Evolutionary conservation across 2,888 invertebrate genomes (phyloP), one percentile per base, ranked within the genome.

Genomic region (Anorthoa munda): DNA sequence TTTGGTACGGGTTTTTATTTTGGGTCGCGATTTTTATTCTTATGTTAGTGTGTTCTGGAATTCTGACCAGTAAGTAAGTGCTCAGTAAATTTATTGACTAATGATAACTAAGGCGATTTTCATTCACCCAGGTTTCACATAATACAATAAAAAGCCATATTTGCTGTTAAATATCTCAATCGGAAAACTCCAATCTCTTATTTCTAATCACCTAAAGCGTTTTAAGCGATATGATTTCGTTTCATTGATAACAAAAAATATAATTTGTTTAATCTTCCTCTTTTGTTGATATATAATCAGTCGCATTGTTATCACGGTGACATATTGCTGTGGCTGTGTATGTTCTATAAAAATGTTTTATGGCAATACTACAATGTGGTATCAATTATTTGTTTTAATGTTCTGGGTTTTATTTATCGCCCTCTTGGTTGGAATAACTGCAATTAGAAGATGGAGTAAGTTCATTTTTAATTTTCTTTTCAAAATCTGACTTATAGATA

Each of bases 321-420:
- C 12, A 58, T 53, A 65, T 67, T 51, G 26, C 39, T 50, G 60
- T 21, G 50, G 21, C 9, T 51, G 58, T 63, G 58, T 4, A n/a
- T 55, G 55, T 61, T 51, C 11, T 23, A 2, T 12, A 4, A 75
- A 67, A 65, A 81, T 81, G 81, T 39, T 71, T 21, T 0, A 0
- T 5, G 23, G 1, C 11, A 15, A 61, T 46, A 50, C 58, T 31
- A 23, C 82, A 7, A 15, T 51, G 31, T 60, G 73, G 63, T 83
- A 55, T 39, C 75, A 83, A 56, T 7, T 79, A 12, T 66, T 67
- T 23, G 70, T 81, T 26, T 56, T 81, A 53, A n/a, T 83, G n/a
- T 85, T 82, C 66, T 82, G 86, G 86, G 50, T 78, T 39, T 26
- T 66, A 18, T 85, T 82, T 21, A 45, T 72, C 2, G 4, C 46